Evolutionary conservation across 2,888 invertebrate genomes (phyloP).

Genomic region (Caradrina clavipalpis): DNA sequence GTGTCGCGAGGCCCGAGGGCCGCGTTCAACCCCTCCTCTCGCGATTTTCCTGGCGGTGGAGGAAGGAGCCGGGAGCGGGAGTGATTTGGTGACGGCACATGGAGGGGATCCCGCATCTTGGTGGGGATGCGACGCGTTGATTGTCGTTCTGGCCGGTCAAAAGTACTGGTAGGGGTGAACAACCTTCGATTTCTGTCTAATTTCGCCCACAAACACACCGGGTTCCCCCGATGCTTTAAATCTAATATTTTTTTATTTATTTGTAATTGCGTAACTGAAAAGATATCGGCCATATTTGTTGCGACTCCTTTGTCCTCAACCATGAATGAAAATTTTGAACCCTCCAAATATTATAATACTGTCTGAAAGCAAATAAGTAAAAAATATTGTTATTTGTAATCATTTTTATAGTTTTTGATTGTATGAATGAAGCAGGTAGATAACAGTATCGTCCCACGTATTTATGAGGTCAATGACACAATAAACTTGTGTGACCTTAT

Average conservation of each 20-base stretch:
- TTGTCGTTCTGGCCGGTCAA: conserved; percentile 81
- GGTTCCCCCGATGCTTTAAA: conserved; percentile 70
- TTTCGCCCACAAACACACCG: conserved; percentile 78
- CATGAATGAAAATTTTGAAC: conserved; percentile 22
- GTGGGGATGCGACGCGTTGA: conserved; percentile 89
- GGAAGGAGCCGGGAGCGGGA: conserved; percentile 90
- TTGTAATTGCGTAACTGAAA: conserved; percentile 83
- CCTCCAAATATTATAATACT: background rate
- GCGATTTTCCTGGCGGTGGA: conserved; percentile 86
- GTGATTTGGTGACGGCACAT: conserved; percentile 88
- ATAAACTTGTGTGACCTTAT: conserved; percentile 68
- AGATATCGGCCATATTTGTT: conserved; percentile 77
- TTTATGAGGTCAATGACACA: conserved; percentile 71
- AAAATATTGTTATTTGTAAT: background rate
- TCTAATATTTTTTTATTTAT: conserved; percentile 62
- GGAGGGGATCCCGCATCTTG: conserved; percentile 90
- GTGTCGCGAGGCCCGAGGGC: conserved; percentile 84
- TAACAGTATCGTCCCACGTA: conserved; percentile 18
- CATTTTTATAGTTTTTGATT: conserved; percentile 7
- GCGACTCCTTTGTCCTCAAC: conserved; percentile 76
- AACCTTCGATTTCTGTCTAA: conserved; percentile 83
- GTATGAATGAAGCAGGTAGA: conserved; percentile 31
- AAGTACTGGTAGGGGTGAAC: conserved; percentile 90
- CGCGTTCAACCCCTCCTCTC: conserved; percentile 88
- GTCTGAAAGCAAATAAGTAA: background rate